Base-by-base conservation (phyloP, 2,113 vertebrate genomes). In the Brachionichthys hirsutus region DNA sequence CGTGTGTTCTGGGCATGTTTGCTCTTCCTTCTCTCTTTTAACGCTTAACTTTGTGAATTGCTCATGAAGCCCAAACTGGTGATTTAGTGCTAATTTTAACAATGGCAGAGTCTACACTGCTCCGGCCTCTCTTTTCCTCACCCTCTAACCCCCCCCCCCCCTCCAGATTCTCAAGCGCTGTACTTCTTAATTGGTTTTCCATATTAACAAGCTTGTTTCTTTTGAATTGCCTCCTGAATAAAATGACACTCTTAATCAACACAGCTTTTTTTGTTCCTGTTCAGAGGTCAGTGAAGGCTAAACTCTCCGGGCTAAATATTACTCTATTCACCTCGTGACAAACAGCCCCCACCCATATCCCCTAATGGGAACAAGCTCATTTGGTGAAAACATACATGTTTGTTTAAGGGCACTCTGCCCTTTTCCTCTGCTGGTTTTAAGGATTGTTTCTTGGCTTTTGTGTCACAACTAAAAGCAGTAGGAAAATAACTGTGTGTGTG, bases 181-280 rank as follows among this genome's bases (percentile, higher is more conserved):
- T 67, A 64, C 59, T 61, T 77, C 73, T 75, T 90, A 90, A 91
- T 91, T 89, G 89, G 80, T 88, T 87, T 89, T 89, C 82, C 83
- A 87, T 85, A 87, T 87, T 90, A 90, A 90, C 82, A 78, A 85
- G 86, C 81, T 76, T 80, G 69, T 85, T 91, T 85, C 83, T 91
- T 90, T 85, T 82, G 80, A 86, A 81, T 81, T 68, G 30, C 64
- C 84, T 71, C 67, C 83, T 85, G 78, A 83, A 84, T 89, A 86
- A 85, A 87, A 77, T 70, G 73, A 62, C 69, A 73, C 86, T 80
- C 85, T 89, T 88, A 70, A 77, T 82, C 70, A 83, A 80, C 61
- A 24, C 78, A 80, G 82, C 85, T 87, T 88, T 87, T 87, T 77
- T 84, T 76, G 81, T 85, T 83, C 42, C 47, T 16, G 50, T 53